These are phyloP conservation scores for Erebia ligea DNA, from an alignment of 2,888 invertebrate genomes.

Conservation along the genomic window DNA sequence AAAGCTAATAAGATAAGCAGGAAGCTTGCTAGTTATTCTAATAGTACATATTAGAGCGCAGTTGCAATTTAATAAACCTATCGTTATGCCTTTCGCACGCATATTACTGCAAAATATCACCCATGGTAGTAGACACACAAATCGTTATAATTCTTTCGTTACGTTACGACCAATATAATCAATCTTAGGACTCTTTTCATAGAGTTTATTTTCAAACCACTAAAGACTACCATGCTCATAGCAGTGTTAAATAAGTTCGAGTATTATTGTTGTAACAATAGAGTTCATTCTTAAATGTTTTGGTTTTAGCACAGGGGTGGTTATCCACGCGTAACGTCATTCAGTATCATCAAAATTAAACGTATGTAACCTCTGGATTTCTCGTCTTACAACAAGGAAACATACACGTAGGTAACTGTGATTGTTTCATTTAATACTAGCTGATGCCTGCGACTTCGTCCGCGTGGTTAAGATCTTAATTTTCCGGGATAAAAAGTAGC, in stretches of 20 bases:
- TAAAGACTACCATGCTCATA: not conserved
- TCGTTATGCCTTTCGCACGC: slow-evolving; percentile 35
- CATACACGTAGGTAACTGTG: not conserved
- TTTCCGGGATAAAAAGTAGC: too few relatives aligned
- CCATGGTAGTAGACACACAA: slow-evolving; percentile 32
- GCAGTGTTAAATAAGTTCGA: not conserved
- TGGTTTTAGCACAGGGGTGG: slow-evolving; percentile 56
- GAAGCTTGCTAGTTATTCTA: slow-evolving; percentile 18
- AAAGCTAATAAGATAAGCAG: slow-evolving; percentile 13
- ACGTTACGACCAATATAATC: slow-evolving; percentile 1
- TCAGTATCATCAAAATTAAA: slow-evolving; percentile 46
- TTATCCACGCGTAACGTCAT: slow-evolving; percentile 59
- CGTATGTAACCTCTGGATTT: slow-evolving; percentile 17
- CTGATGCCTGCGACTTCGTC: too few relatives aligned
- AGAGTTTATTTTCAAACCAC: slow-evolving; percentile 16
- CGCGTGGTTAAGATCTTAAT: too few relatives aligned
- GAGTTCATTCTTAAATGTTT: slow-evolving; percentile 14
- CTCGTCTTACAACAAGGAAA: not conserved
- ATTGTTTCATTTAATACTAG: too few relatives aligned
- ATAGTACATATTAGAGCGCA: slow-evolving; percentile 31
- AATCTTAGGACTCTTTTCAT: not conserved
- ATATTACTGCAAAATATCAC: slow-evolving; percentile 38
- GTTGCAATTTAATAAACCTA: slow-evolving; percentile 28
- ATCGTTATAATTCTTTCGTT: slow-evolving; percentile 24
- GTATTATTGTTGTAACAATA: not conserved